Evolutionary conservation across 2,888 invertebrate species (phyloP), one percentile per base, ranked within the genome.

Genomic region (Euphydryas editha): DNA sequence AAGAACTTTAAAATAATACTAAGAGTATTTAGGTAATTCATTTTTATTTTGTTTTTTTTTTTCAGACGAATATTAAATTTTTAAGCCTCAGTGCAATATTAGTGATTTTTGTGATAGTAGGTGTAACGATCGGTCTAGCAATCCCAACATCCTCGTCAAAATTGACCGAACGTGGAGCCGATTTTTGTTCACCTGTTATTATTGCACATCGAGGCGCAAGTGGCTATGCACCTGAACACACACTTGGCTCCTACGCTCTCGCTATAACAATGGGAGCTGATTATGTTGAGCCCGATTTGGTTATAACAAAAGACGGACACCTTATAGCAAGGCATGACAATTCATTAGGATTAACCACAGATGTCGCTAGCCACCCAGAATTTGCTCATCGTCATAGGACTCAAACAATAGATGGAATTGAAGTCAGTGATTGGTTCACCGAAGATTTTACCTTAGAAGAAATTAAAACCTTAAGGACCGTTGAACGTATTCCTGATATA

Each of bases 381-480:
- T 92, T 88, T 59, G 83, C 85, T 1, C 74, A 80, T n/a, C 85
- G 89, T 39, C 81, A 78, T 60, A 79, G 83, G 65, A 90, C 83
- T 0, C 86, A 90, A 78, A 73, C 63, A 1, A 78, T 92, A 2
- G 90, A 91, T 68, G 87, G 88, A 15, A 68, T 47, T 0, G 70
- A 75, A 71, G 55, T 85, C 4, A 83, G 73, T 39, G 91, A 87
- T 10, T 92, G 91, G 91, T 92, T 91, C 69, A 85, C 85, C 2
- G 92, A 92, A 83, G 91, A 92, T 69, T 92, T 92, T 65, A 90
- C 90, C 15, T 78, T 92, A 2, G 84, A 78, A 4, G 92, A 92
- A 76, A 77, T 92, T 5, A 92, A 92, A 77, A 83, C 84, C 0
- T 74, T 92, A 39, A 82, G 85, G 37, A 82, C 87, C 2, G 81